These are phyloP conservation scores for Alectoris magna DNA, from an alignment of 2,797 vertebrate genomes.

Conservation along the genomic window DNA sequence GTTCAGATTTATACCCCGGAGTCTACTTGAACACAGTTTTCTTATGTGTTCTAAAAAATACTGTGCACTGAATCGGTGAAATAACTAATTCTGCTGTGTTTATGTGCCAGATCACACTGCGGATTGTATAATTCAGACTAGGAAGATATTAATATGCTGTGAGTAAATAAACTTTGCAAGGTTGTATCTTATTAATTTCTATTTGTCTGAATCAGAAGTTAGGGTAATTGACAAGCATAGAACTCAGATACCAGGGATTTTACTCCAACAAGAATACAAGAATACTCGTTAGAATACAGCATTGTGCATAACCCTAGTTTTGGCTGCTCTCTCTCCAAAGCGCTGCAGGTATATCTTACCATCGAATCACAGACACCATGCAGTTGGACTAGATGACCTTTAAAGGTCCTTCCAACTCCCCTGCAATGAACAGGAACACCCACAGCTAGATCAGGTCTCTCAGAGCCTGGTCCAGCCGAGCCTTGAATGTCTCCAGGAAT, in stretches of 20 bases:
- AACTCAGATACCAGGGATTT: conserved; percentile 18
- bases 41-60: background rate
- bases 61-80: background rate
- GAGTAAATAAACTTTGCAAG: conserved; percentile 14
- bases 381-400: too few relatives aligned
- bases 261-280: background rate
- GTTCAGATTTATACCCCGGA: background rate
- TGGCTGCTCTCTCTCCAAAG: background rate
- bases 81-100: conserved; percentile 10
- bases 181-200: background rate
- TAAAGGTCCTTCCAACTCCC: too few relatives aligned
- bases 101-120: background rate
- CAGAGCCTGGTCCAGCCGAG: too few relatives aligned
- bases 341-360: background rate
- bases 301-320: background rate
- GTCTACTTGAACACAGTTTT: background rate
- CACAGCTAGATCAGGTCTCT: too few relatives aligned
- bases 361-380: too few relatives aligned
- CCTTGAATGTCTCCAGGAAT: too few relatives aligned
- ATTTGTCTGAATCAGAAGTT: conserved; percentile 38
- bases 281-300: background rate
- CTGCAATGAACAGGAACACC: too few relatives aligned
- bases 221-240: background rate
- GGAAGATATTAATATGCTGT: background rate
- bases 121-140: background rate